A percentile compares a stretch with the other conserved stretches of the same genome.
Conservation (phyloP, 2,888 invertebrate species). For the Dasysyrphus tricinctus region DNA sequence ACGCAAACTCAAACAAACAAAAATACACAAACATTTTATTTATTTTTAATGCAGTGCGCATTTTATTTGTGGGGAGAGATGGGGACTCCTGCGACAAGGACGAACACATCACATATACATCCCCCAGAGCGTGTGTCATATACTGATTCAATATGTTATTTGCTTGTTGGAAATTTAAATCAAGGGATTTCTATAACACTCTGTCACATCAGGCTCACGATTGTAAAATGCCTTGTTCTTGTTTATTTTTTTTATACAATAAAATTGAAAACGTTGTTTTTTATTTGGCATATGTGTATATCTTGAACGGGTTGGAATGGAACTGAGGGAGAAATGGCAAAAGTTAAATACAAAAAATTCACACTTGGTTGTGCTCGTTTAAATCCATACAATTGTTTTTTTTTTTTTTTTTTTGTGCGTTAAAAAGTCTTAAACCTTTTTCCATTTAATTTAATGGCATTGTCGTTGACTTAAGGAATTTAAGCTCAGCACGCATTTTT, state of each 20-base stretch:
- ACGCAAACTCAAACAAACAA: neutral
- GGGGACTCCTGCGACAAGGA: slow-evolving; percentile 14
- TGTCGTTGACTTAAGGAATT: slow-evolving; percentile 40
- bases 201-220: slow-evolving; percentile 38
- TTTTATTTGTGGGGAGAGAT: neutral
- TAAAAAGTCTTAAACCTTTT: slow-evolving; percentile 28
- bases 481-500: slow-evolving; percentile 2
- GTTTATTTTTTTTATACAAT: slow-evolving; percentile 30
- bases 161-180: slow-evolving; percentile 28
- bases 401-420: neutral
- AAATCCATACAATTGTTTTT: neutral
- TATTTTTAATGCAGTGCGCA: slow-evolving; percentile 33
- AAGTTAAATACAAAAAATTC: slow-evolving; percentile 34
- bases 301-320: neutral
- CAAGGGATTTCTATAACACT: slow-evolving; percentile 57
- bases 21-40: slow-evolving; percentile 7
- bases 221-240: slow-evolving; percentile 26
- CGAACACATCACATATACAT: slow-evolving; percentile 3
- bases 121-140: slow-evolving; percentile 36
- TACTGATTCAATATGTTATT: slow-evolving; percentile 40
- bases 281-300: neutral
- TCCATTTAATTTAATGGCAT: slow-evolving; percentile 35
- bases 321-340: neutral
- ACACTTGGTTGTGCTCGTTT: slow-evolving; percentile 15
- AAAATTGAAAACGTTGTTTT: slow-evolving; percentile 61